Evolutionary conservation across 1,140 invertebrate species (phyloP).

Genomic region (Sitophilus oryzae): DNA sequence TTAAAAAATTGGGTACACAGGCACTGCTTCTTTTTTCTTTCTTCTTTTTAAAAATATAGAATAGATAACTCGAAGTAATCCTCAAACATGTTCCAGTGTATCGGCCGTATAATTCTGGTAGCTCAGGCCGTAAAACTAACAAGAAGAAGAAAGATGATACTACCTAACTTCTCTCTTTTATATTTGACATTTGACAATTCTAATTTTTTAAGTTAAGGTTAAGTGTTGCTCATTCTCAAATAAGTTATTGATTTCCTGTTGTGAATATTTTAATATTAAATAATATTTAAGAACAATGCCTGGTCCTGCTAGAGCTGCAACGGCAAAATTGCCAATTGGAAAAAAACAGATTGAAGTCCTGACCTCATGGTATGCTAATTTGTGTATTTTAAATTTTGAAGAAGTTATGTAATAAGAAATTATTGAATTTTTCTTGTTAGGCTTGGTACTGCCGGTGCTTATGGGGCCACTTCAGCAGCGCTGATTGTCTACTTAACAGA

Average conservation of each 20-base stretch:
- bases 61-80: too few species aligned
- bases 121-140: too few species aligned
- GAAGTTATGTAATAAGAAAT: background rate
- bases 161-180: too few species aligned
- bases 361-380: background rate
- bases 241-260: too few species aligned
- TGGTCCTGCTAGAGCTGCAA: background rate
- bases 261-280: too few species aligned
- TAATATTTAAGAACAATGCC: background rate
- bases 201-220: background rate
- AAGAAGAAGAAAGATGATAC: too few species aligned
- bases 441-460: slow-evolving; percentile 53
- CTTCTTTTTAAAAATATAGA: too few species aligned
- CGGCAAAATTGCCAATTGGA: background rate
- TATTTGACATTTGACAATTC: background rate
- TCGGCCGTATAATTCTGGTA: too few species aligned
- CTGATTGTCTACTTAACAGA: slow-evolving; percentile 66
- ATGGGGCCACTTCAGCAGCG: slow-evolving; percentile 54
- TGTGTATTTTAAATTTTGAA: background rate
- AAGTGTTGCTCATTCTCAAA: too few species aligned
- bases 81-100: too few species aligned
- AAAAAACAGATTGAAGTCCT: background rate
- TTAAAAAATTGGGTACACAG: too few species aligned
- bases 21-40: too few species aligned
- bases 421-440: slow-evolving; percentile 44